Evolutionary conservation across 2,113 vertebrate species (phyloP).

Genomic region (Lycocorax pyrrhopterus): DNA sequence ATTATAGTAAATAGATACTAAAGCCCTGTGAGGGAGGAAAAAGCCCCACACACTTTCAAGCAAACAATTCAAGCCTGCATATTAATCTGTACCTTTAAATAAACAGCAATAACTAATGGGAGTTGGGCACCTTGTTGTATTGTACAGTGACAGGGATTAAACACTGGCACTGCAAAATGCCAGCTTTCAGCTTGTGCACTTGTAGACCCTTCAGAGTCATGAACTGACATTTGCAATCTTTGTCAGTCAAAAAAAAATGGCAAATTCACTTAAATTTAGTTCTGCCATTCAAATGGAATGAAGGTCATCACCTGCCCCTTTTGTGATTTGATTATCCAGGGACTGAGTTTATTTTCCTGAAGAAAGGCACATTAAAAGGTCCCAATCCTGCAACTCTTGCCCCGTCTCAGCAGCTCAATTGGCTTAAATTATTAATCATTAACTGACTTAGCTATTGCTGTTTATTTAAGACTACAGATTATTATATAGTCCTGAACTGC

Average conservation of each 20-base stretch:
- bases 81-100: slow-evolving; percentile 34
- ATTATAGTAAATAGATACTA: background rate
- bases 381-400: background rate
- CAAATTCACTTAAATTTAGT: slow-evolving; percentile 71
- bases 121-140: slow-evolving; percentile 29
- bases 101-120: slow-evolving; percentile 17
- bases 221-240: slow-evolving; percentile 62
- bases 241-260: slow-evolving; percentile 62
- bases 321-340: slow-evolving; percentile 55
- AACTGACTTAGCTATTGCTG: slow-evolving; percentile 3
- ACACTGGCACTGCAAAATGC: slow-evolving; percentile 55
- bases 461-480: slow-evolving; percentile 43
- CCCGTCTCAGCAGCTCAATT: background rate
- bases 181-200: slow-evolving; percentile 55
- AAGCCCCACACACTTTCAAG: background rate
- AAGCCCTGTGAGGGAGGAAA: background rate
- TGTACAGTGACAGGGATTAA: slow-evolving; percentile 48
- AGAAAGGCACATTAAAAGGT: background rate
- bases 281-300: slow-evolving; percentile 67
- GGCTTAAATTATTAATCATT: slow-evolving; percentile 42
- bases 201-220: slow-evolving; percentile 49
- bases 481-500: background rate
- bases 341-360: slow-evolving; percentile 34
- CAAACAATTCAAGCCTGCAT: background rate
- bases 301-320: slow-evolving; percentile 60